A percentile compares a stretch with the other conserved stretches of the same genome.
Conservation (phyloP, 1,140 invertebrate genomes). For the Drosophila suzukii region DNA sequence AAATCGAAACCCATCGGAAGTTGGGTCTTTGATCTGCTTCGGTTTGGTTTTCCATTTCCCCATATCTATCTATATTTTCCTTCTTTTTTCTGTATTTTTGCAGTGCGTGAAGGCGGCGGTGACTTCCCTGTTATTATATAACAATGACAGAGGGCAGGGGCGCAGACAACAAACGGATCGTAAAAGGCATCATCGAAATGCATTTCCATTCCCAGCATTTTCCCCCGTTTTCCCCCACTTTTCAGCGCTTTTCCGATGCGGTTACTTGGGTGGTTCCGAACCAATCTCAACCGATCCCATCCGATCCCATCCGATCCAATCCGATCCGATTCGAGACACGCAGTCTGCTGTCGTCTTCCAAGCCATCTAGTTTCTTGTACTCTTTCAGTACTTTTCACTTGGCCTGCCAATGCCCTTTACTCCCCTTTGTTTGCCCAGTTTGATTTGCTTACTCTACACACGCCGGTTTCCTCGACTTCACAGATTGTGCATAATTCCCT, state of each 20-base stretch:
- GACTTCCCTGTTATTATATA: conserved; percentile 49
- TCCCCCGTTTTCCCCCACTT: conserved; percentile 1
- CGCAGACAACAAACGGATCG: conserved; percentile 7
- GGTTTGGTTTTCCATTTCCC: conserved; percentile 17
- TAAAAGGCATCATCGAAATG: conserved; percentile 22
- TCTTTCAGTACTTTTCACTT: neutral
- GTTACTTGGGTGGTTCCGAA: conserved; percentile 13
- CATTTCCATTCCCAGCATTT: conserved; percentile 22
- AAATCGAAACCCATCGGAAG: conserved; percentile 51
- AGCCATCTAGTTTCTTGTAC: neutral
- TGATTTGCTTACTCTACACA: neutral
- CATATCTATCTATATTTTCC: conserved; percentile 14
- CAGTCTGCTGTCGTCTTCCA: conserved; percentile 21
- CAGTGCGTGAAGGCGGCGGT: conserved; percentile 42
- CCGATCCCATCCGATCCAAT: neutral
- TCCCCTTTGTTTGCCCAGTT: conserved; percentile 17
- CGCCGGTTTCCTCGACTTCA: neutral
- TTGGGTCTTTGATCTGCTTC: conserved; percentile 38
- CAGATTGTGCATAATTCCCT: conserved; percentile 17
- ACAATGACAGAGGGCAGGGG: conserved; percentile 10
- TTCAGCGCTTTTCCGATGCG: conserved; percentile 20
- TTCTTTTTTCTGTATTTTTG: conserved; percentile 15
- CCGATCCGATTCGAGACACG: conserved; percentile 23
- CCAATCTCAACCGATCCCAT: conserved; percentile 2
- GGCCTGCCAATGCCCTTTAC: conserved; percentile 28